Evolutionary conservation across 1,140 invertebrate genomes (phyloP), one percentile per base, ranked within the genome.

Genomic region (Oncopodura yosiiana): DNA sequence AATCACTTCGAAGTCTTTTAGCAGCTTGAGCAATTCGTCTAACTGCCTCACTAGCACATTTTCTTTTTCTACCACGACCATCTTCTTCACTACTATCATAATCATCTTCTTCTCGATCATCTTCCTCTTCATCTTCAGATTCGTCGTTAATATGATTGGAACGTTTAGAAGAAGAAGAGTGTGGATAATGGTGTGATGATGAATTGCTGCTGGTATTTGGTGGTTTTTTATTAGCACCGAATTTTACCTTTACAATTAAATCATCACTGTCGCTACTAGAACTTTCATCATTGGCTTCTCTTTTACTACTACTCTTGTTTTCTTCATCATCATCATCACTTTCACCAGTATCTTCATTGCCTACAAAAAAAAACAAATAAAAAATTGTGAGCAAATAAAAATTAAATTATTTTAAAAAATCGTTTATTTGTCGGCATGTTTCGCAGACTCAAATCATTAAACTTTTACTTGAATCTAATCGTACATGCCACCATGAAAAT

Each of bases 21-120:
- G 73, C 72, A 44, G 70, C 67, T 53, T 71, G 59, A 39, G 69
- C 67, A 51, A 72, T 72, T 60, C 68, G 69, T 46, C 61, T 66
- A 42, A 61, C 66, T 34, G 70, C 71, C 41, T 68, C 66, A 39
- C 66, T 66, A n/a, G 71, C 69, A 53, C 67, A 68, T 52, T 54
- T 57, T 27, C 67, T 61, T 45, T 70, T 56, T 18, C 68, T 53
- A 62, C 69, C 51, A n/a, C 58, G 16, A 3, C 58, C 53, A 62
- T 67, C 55, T 32, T 46, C 42, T 24, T 65, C 55, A 49, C 37
- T 42, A 43, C 53, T 45, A 5, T 60, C 61, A 6, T 53, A 61
- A 9, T 43, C 50, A 14, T 62, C 52, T 12, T 61, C 62, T 21
- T 57, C 60, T 18, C 2, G 26, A 23, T 8, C 26, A 50, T 8